These are phyloP conservation scores for Ricordea florida DNA, from an alignment of 92 coral and sea anemone species.

Conservation along the genomic window DNA sequence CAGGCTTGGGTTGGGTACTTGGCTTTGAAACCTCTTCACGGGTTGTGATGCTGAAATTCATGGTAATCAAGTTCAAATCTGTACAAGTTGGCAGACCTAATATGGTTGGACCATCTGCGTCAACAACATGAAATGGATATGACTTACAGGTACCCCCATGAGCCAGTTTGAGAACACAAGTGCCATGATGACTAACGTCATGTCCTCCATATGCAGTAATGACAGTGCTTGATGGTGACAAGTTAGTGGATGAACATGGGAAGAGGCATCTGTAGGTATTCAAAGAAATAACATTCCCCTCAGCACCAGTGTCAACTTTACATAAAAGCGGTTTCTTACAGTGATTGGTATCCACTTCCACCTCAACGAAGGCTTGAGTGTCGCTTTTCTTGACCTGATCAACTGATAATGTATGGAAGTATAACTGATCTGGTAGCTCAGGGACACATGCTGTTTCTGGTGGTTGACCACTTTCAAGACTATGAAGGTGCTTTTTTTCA, in stretches of 20 bases:
- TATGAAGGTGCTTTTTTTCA: neutral
- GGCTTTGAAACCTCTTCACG: neutral
- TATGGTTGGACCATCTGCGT: conserved; percentile 64
- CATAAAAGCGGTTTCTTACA: conserved; percentile 44
- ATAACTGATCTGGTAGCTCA: conserved; percentile 43
- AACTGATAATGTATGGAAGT: conserved; percentile 50
- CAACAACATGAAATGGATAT: conserved; percentile 54
- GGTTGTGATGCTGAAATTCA: conserved; percentile 46
- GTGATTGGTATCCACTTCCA: conserved; percentile 54
- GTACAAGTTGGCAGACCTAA: conserved; percentile 58
- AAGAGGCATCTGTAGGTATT: conserved; percentile 39
- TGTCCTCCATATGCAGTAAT: conserved; percentile 68
- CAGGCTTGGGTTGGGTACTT: neutral
- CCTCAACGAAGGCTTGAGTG: conserved; percentile 56
- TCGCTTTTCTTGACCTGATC: conserved; percentile 36
- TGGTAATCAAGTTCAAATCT: conserved; percentile 60
- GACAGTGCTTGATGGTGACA: conserved; percentile 57
- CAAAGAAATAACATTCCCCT: conserved; percentile 72
- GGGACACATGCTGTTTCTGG: neutral
- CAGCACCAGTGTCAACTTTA: conserved; percentile 74
- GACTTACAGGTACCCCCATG: conserved; percentile 44
- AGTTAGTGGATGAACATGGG: conserved; percentile 44
- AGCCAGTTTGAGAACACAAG: conserved; percentile 51
- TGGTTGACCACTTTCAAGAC: no score
- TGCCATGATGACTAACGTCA: conserved; percentile 45